Base-by-base conservation (phyloP, 2,113 vertebrate species). In the Pitta sordida region DNA sequence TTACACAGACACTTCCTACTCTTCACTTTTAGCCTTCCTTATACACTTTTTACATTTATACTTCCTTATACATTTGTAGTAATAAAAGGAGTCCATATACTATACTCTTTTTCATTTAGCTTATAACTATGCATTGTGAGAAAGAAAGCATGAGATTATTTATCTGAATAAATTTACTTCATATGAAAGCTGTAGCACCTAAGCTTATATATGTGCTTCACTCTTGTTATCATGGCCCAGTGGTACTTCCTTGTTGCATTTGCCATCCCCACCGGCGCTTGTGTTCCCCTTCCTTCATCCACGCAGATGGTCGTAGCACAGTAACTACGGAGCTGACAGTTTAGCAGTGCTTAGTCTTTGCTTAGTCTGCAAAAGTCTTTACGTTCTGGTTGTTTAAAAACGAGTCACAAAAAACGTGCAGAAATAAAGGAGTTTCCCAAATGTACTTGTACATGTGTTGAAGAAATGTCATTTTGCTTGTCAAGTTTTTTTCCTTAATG, bases 261-360 rank as follows among this genome's bases (percentile, higher is more conserved):
- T 86, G 65, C 34, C 46, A 46, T 69, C 20, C 24, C 32, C 11
- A 11, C 27, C 73, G 32, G 41, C 48, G 3, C n/a, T 55, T 20
- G 13, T 29, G 43, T 36, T 76, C 44, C 52, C 18, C n/a, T 52
- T 60, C 27, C 68, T 37, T 88, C 59, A 16, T 36, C 17, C 22
- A 2, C 1, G 4, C 49, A 39, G 22, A 18, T 0, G 0, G 23
- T 63, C 69, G 13, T 19, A 52, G 52, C 60, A 37, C 3, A 1
- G 62, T 46, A 70, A 34, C 68, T 84, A 1, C 43, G 0, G 1
- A 76, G 53, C 44, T 55, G 77, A 23, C 48, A 37, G 49, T 29
- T 49, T 59, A 24, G 37, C 2, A 4, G 29, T 29, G 53, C 55
- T 76, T 39, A 15, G 23, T 43, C 43, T 43, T 43, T 43, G 43